Base-by-base conservation (phyloP, 2,797 vertebrate species). In the Coccyzus lansbergi region DNA sequence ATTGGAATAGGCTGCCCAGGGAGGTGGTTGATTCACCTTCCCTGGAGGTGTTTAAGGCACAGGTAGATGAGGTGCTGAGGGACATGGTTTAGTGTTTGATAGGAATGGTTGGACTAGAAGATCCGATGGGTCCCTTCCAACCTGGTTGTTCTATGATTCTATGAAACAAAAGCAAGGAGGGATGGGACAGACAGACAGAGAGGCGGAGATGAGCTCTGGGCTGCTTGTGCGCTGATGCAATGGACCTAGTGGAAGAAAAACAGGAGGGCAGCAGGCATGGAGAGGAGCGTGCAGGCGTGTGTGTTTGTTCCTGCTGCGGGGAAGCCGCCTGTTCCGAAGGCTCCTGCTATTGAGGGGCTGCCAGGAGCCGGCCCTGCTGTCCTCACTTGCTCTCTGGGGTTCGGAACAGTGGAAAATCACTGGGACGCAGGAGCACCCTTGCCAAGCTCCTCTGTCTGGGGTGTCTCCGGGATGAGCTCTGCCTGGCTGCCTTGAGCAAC, bases 391-490 rank as follows among this genome's bases (percentile, higher is more conserved):
- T 84, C 83, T 25, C 46, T 9, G 2, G 26, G 56, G 7, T 52
- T 74, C 72, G 25, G 25, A 7, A 7, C 77, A 46, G 74, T 67
- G 95, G 94, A 89, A 95, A 95, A 93, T 84, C 89, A 76, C 93
- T 24, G 71, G 83, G 83, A 77, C 25, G 6, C 36, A 3, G 55
- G 59, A 53, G 65, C 51, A 9, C 3, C 46, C 48, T 16, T 17
- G 83, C 76, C 76, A 36, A 15, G 7, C 40, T 49, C 48, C 60
- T 51, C 71, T 2, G 3, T 14, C 74, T 4, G 49, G 4, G 49
- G 24, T 38, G 83, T 3, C 55, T 48, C 79, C 70, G 75, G 71
- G 75, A 49, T 17, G 48, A 33, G 46, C 81, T 64, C 62, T 75
- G 79, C 31, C 49, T 75, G 1, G 2, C 21, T 34, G 64, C 69